Evolutionary conservation across 2,888 invertebrate species (phyloP), one percentile per base, ranked within the genome.

Genomic region (Polydesmus complanatus): DNA sequence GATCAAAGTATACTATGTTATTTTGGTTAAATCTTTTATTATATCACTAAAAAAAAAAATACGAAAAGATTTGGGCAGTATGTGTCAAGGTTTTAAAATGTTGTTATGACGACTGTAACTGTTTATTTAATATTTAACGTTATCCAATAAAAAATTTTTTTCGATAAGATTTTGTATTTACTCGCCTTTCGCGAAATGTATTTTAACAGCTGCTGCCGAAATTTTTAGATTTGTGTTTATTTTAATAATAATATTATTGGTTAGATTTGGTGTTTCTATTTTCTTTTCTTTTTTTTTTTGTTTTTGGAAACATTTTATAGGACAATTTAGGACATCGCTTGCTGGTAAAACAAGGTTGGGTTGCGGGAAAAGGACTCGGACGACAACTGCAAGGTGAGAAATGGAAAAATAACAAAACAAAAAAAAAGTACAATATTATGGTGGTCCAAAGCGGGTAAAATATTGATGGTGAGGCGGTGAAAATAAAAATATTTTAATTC

Each of bases 321-420:
- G 67, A 67, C 57, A 67, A 67, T 54, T 55, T 67, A 51, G 67
- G 67, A 21, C 67, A 67, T 58, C 64, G 62, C 53, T 51, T 67
- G 21, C 62, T 67, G n/a, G 61, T 63, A 27, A 67, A 67, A 53
- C 67, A 67, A 64, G 67, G 67, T 59, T 67, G 67, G 67, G 62
- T 61, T 27, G 64, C 64, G 60, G 67, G 67, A 61, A 63, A 65
- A 61, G 67, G 67, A 47, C 60, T 67, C 21, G 67, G 67, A 51
- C 54, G 65, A 54, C 27, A 61, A 27, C 63, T 65, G 58, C 67
- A 67, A 66, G 67, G 67, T 67, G 62, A 64, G 64, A 51, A 50
- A 26, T n/a, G n/a, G n/a, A n/a, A n/a, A n/a, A n/a, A n/a, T n/a
- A n/a, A n/a, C n/a, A n/a, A n/a, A n/a, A n/a, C n/a, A n/a, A n/a